phyloP scores from a whole-genome alignment of 2,113 vertebrate genomes.

The Recurvirostra avosetta region DNA sequence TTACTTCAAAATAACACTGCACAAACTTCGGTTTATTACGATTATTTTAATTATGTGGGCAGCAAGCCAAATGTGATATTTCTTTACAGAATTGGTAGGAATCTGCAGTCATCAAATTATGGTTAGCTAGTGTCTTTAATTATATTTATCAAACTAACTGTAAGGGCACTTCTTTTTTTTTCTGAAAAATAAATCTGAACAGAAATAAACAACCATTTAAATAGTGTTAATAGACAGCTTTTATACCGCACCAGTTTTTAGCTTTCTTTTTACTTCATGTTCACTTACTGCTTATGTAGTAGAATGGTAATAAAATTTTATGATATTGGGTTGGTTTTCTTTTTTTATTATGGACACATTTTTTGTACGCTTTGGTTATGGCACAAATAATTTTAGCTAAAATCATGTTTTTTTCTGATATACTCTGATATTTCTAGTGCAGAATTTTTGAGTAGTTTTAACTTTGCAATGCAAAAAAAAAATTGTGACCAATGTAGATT shows the following conservation, averaged over 20 bases:
- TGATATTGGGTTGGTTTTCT: neutral
- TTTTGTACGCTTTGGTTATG: neutral
- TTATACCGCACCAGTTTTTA: neutral
- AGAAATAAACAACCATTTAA: neutral
- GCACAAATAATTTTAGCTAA: neutral
- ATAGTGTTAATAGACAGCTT: neutral
- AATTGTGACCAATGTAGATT: neutral
- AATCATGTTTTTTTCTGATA: neutral
- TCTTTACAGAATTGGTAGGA: neutral
- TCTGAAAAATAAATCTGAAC: neutral
- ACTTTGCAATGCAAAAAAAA: neutral
- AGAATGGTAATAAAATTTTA: neutral
- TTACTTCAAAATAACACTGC: neutral
- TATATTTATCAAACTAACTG: neutral
- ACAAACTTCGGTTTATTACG: neutral
- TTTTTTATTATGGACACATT: neutral
- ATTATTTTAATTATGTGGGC: neutral
- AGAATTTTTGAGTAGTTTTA: neutral
- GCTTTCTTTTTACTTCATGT: neutral
- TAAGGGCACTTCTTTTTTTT: neutral
- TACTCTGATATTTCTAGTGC: neutral
- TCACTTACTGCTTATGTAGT: neutral
- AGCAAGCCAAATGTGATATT: neutral
- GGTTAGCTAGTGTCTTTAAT: neutral
- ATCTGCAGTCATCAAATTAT: neutral